phyloP scores from a whole-genome alignment of 1,140 invertebrate genomes.

The Asobara japonica region DNA sequence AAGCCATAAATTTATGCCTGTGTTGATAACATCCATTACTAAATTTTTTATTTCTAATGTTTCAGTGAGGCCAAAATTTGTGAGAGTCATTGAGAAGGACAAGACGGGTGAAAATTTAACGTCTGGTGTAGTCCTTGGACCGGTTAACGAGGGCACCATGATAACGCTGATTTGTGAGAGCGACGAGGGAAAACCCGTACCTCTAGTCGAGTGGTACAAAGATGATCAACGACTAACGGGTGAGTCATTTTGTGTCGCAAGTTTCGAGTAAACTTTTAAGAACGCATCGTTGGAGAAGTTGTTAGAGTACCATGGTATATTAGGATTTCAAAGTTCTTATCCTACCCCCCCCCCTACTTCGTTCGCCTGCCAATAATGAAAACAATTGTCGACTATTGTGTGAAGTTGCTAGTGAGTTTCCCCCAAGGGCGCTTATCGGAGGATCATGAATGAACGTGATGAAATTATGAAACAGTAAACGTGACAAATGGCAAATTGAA shows the following conservation, averaged over 20 bases:
- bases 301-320: not conserved
- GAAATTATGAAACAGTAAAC: not conserved
- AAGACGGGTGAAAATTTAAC: slow-evolving; percentile 64
- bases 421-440: not conserved
- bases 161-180: slow-evolving; percentile 78
- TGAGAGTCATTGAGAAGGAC: slow-evolving; percentile 68
- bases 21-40: not conserved
- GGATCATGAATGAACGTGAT: not conserved
- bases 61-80: slow-evolving; percentile 77
- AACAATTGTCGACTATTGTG: not conserved
- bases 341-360: too few species aligned
- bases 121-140: slow-evolving; percentile 73
- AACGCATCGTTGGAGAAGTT: not conserved
- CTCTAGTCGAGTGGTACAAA: slow-evolving; percentile 80
- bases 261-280: slow-evolving; percentile 13
- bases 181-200: slow-evolving; percentile 79
- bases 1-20: too few species aligned
- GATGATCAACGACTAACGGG: slow-evolving; percentile 73
- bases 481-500: not conserved
- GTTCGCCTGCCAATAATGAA: not conserved
- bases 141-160: slow-evolving; percentile 75
- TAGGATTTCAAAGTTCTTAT: slow-evolving; percentile 9
- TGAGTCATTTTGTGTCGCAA: slow-evolving; percentile 64
- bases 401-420: not conserved
- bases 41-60: slow-evolving; percentile 55